A percentile compares a stretch with the other conserved stretches of the same genome.
Evolutionary conservation across 2,888 invertebrate species (phyloP).

Genomic region (Bursaphelenchus okinawaensis): DNA sequence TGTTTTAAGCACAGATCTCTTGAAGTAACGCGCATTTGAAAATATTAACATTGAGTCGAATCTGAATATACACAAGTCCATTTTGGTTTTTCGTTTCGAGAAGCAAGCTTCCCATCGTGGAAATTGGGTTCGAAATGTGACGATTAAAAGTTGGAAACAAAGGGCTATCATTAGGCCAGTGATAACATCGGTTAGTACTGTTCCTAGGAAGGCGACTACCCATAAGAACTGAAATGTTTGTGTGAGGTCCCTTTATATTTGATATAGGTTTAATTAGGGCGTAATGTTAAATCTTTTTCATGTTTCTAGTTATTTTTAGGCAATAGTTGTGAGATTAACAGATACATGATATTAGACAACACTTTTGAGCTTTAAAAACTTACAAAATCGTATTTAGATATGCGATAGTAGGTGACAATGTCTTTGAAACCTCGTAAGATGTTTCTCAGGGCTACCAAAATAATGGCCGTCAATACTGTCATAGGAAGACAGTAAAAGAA

Average conservation of each 20-base stretch:
- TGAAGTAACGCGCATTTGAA: conserved; percentile 59
- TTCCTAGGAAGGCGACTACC: conserved; percentile 72
- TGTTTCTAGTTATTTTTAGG: too few relatives aligned
- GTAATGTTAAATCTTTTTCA: not conserved
- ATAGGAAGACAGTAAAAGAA: conserved; percentile 77
- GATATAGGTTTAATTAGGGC: not conserved
- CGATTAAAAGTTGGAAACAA: conserved; percentile 68
- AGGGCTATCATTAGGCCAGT: conserved; percentile 74
- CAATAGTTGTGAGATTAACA: too few relatives aligned
- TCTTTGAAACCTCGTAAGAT: conserved; percentile 67
- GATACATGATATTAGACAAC: too few relatives aligned
- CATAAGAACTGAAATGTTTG: conserved; percentile 67
- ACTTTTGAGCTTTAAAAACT: not conserved
- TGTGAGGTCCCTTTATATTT: not conserved
- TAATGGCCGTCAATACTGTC: conserved; percentile 58
- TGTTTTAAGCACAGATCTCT: conserved; percentile 22
- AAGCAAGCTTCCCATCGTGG: conserved; percentile 16
- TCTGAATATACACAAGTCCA: conserved; percentile 57
- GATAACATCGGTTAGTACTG: conserved; percentile 74
- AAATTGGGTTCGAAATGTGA: conserved; percentile 66
- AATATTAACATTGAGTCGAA: conserved; percentile 60
- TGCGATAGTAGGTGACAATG: conserved; percentile 69
- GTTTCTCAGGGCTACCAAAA: conserved; percentile 58
- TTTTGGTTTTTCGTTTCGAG: conserved; percentile 3
- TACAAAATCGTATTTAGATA: conserved; percentile 71